Conservation (phyloP, 2,797 vertebrate species). For the Gambusia yucatana region DNA sequence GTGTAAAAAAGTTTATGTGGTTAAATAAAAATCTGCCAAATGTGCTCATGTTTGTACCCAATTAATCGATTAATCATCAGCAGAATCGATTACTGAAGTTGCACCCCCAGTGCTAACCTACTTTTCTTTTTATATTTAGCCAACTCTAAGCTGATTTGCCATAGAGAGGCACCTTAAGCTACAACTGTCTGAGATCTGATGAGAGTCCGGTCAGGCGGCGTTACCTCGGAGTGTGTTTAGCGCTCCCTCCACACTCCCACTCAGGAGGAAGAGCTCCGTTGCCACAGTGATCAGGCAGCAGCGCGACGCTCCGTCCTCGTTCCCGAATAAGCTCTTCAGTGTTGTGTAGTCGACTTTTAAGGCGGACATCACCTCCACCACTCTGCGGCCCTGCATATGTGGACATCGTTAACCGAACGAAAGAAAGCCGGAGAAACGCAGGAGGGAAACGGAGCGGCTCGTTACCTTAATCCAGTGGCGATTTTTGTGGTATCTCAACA, state of each 20-base stretch:
- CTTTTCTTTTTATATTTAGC: background rate
- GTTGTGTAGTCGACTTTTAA: constrained; percentile 84
- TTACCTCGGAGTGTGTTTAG: constrained; percentile 88
- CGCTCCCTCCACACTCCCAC: constrained; percentile 86
- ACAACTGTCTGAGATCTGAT: background rate
- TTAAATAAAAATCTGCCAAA: too few species aligned
- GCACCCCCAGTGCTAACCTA: background rate
- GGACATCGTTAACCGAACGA: background rate
- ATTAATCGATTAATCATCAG: background rate
- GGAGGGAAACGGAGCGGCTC: background rate
- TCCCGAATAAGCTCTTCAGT: constrained; percentile 86
- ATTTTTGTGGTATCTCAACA: constrained; percentile 87
- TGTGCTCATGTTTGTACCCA: background rate
- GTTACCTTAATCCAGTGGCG: constrained; percentile 92
- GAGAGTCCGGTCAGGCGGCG: background rate
- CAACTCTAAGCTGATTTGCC: background rate
- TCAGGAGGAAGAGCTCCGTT: constrained; percentile 88
- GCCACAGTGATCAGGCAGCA: constrained; percentile 90
- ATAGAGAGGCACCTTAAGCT: background rate
- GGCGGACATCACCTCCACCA: constrained; percentile 84
- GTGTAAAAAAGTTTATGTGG: background rate
- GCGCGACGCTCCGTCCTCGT: constrained; percentile 82
- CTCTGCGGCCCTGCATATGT: constrained; percentile 82
- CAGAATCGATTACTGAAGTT: too few species aligned
- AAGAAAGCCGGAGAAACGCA: background rate